These are phyloP conservation scores for Flabesymbios commensalis DNA, from an alignment of 2,888 invertebrate genomes.

Conservation along the genomic window DNA sequence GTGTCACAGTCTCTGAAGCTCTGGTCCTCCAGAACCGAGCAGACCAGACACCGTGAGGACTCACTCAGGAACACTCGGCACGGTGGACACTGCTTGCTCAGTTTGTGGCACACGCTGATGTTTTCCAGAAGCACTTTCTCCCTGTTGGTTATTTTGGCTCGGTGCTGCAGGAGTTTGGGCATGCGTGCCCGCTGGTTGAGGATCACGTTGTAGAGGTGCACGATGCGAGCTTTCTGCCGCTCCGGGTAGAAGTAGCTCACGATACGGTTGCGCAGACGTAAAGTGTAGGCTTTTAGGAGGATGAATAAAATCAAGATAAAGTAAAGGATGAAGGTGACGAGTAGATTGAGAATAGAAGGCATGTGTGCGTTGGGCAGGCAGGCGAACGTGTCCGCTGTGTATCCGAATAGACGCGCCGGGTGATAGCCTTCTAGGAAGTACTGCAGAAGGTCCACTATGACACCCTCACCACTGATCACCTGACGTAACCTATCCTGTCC, in stretches of 20 bases:
- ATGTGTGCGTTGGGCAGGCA: conserved; percentile 29
- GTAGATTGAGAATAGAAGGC: conserved; percentile 26
- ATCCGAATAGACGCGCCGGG: conserved; percentile 28
- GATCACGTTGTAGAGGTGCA: conserved; percentile 37
- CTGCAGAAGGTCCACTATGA: conserved; percentile 33
- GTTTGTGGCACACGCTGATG: conserved; percentile 21
- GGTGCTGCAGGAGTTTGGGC: conserved; percentile 24
- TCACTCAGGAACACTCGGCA: conserved; percentile 20
- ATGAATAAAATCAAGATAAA: conserved; percentile 25
- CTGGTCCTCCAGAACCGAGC: conserved; percentile 24
- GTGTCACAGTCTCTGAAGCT: conserved; percentile 33
- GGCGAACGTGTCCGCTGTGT: conserved; percentile 18
- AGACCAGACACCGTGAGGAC: conserved; percentile 31
- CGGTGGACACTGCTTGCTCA: conserved; percentile 19
- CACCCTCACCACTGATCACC: conserved; percentile 32
- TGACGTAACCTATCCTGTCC: conserved; percentile 28
- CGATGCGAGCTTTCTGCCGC: conserved; percentile 32
- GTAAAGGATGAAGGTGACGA: conserved; percentile 27
- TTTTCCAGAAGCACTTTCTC: conserved; percentile 19
- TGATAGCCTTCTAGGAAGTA: conserved; percentile 36
- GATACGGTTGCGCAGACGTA: conserved; percentile 33
- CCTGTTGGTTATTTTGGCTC: conserved; percentile 26
- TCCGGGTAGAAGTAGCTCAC: conserved; percentile 39
- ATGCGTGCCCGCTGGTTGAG: conserved; percentile 32
- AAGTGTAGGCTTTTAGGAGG: conserved; percentile 34